Evolutionary conservation across 2,888 invertebrate species (phyloP).

Genomic region (Phorcus lineatus): DNA sequence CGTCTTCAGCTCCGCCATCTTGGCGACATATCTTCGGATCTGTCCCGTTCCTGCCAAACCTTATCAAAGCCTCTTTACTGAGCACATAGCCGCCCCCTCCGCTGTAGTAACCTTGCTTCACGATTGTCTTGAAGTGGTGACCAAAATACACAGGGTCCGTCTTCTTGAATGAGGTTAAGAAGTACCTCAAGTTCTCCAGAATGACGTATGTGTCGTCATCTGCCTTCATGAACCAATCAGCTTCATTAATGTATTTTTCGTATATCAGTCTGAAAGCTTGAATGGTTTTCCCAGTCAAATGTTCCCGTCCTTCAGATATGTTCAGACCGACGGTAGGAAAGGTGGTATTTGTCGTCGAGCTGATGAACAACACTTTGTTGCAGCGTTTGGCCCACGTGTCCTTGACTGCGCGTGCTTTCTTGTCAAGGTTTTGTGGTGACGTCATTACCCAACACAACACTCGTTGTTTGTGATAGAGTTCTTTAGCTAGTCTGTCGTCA

Average conservation of each 20-base stretch:
- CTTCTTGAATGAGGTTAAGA: constrained; percentile 81
- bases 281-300: constrained; percentile 97
- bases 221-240: constrained; percentile 98
- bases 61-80: constrained; percentile 85
- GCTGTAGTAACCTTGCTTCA: constrained; percentile 76
- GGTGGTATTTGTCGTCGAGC: constrained; percentile 79
- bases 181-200: constrained; percentile 92
- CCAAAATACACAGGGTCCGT: constrained; percentile 88
- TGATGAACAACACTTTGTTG: constrained; percentile 76
- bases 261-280: constrained; percentile 92
- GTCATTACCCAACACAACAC: constrained; percentile 98
- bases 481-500: constrained; percentile 52
- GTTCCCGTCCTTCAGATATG: constrained; percentile 90
- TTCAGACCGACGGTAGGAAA: constrained; percentile 87
- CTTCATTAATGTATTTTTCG: constrained; percentile 86
- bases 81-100: constrained; percentile 88
- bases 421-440: constrained; percentile 89
- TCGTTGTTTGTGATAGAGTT: constrained; percentile 85
- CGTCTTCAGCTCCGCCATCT: constrained; percentile 67
- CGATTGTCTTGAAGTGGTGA: constrained; percentile 68
- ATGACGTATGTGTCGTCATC: constrained; percentile 98
- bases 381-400: constrained; percentile 95
- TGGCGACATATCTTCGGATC: constrained; percentile 35
- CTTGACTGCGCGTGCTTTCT: constrained; percentile 91
- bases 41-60: constrained; percentile 77